phyloP scores from a whole-genome alignment of 2,888 invertebrate genomes.

The Rhingia campestris region DNA sequence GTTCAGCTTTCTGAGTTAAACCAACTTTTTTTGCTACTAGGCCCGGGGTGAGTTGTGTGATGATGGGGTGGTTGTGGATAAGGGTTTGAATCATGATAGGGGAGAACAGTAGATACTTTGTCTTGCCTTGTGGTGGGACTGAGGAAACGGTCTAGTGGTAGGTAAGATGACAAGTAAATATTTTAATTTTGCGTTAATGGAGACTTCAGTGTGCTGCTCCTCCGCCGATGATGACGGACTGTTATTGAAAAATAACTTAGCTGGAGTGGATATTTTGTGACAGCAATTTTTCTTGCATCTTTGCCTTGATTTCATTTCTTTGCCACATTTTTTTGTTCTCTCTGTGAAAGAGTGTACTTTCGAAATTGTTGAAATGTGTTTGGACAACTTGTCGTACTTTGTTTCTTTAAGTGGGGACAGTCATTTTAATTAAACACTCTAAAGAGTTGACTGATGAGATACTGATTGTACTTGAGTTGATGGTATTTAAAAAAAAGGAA shows the following conservation, averaged over 20 bases:
- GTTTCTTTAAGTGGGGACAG: slow-evolving; percentile 48
- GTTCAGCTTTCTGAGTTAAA: slow-evolving; percentile 64
- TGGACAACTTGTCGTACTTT: slow-evolving; percentile 59
- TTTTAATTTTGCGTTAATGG: slow-evolving; percentile 73
- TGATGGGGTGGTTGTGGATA: slow-evolving; percentile 12
- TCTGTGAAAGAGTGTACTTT: slow-evolving; percentile 8
- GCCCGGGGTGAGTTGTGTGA: slow-evolving; percentile 26
- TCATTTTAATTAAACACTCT: slow-evolving; percentile 64
- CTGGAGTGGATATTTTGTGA: slow-evolving; percentile 31
- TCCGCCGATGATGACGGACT: slow-evolving; percentile 52
- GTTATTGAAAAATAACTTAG: slow-evolving; percentile 48
- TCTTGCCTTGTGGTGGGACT: slow-evolving; percentile 26
- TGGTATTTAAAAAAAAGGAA: slow-evolving; percentile 2
- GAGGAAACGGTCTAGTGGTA: slow-evolving; percentile 31
- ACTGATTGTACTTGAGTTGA: slow-evolving; percentile 61
- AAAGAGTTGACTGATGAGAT: slow-evolving; percentile 56
- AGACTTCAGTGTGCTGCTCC: slow-evolving; percentile 46
- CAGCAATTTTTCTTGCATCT: slow-evolving; percentile 43
- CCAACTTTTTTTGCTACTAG: slow-evolving; percentile 52
- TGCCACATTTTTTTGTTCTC: slow-evolving; percentile 2
- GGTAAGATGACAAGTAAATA: slow-evolving; percentile 71
- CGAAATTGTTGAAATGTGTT: slow-evolving; percentile 44
- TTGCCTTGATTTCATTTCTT: slow-evolving; percentile 53
- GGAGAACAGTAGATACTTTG: slow-evolving; percentile 1
- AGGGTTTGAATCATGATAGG: slow-evolving; percentile 18